Percentiles rank a stretch among this genome's conserved stretches.
These are phyloP conservation scores for Bubo blakistoni DNA, from an alignment of 2,113 vertebrate genomes.

Conservation along the genomic window DNA sequence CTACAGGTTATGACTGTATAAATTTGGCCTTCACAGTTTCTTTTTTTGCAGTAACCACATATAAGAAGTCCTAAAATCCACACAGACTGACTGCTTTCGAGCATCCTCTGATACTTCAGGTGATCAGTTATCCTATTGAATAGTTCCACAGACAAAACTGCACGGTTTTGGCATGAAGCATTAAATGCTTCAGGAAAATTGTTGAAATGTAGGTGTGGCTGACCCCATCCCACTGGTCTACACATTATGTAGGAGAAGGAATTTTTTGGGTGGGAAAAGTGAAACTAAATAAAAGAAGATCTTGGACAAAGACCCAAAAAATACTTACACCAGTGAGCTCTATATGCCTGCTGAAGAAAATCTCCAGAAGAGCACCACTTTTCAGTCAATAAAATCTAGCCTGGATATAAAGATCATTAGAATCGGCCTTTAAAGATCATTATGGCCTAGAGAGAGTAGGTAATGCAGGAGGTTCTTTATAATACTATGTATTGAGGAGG, in stretches of 20 bases:
- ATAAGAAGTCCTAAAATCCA: background rate
- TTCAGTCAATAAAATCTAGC: background rate
- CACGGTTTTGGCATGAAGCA: background rate
- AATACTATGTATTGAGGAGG: background rate
- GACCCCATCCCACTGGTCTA: background rate
- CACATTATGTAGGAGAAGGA: background rate
- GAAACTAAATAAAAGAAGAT: background rate
- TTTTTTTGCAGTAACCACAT: background rate
- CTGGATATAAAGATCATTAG: background rate
- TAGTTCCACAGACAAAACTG: background rate
- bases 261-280: background rate
- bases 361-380: background rate
- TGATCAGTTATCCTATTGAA: background rate
- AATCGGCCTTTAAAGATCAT: constrained; percentile 21
- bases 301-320: background rate
- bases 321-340: background rate
- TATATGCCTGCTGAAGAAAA: background rate
- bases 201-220: background rate
- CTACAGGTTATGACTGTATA: background rate
- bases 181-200: background rate
- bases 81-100: background rate
- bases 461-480: background rate
- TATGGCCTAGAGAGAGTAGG: background rate
- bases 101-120: background rate
- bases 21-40: background rate